Base-by-base conservation (phyloP, 2,797 vertebrate genomes). In the Hoplostethus atlanticus region DNA sequence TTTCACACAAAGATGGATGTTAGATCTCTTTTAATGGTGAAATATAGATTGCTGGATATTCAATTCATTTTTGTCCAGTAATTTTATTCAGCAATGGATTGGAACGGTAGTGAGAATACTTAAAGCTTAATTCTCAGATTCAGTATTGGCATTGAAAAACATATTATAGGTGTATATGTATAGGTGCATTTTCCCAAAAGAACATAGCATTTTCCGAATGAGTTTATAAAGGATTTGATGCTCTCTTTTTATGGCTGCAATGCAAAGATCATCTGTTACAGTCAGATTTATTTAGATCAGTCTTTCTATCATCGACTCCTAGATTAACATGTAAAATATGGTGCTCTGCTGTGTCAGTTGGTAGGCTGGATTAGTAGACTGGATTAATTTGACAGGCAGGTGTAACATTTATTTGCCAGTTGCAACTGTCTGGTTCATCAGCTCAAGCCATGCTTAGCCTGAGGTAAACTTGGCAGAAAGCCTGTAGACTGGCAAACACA, bases 391-490 rank as follows among this genome's bases (percentile, higher is more conserved):
- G 64, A 69, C 64, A 5, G 57, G 57, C 63, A 76, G 77, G 58
- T 74, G 65, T 68, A 69, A 8, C 31, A 0, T 47, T 44, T 52
- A 62, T 28, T 21, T 66, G 60, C 52, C 71, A 8, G 31, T 34
- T 28, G 28, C 28, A 28, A 3, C 71, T 46, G 71, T 84, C 78
- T 85, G 81, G 75, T 79, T 82, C 66, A 73, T 68, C 75, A 7
- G 72, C 46, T 70, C 48, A 75, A 73, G 48, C 66, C 1, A 7
- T 16, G 25, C 71, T 83, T 83, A 84, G 36, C 75, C 81, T 70
- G 56, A 59, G 44, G 64, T 72, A 28, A 79, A 62, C 30, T 72
- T 80, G 73, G 71, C 77, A 66, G 47, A 31, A 46, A 47, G 53
- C 65, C 71, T 21, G 11, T 1, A 25, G 38, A 28, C 38, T 64